Conservation (phyloP, 2,113 vertebrate genomes). For the Nannospalax galili region DNA sequence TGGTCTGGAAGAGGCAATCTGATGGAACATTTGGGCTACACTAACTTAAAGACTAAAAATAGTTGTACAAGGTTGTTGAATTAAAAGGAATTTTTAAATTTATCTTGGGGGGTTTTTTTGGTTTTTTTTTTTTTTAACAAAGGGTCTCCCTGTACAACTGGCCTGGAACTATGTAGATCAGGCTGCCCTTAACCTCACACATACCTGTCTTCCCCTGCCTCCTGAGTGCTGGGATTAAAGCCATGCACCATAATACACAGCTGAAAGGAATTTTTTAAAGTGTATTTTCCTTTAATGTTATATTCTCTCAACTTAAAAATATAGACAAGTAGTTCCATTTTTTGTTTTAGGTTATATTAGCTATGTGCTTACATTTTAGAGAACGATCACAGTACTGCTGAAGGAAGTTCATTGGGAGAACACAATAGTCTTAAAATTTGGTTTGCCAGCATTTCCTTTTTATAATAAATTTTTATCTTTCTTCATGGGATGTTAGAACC, state of each 20-base stretch:
- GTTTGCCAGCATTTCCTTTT: neutral
- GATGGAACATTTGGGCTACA: neutral
- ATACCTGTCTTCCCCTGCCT: too few relatives aligned
- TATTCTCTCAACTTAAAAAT: neutral
- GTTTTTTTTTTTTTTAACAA: too few relatives aligned
- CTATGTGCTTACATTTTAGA: neutral
- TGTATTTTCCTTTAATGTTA: neutral
- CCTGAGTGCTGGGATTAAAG: too few relatives aligned
- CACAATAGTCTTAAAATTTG: neutral
- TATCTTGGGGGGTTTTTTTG: too few relatives aligned
- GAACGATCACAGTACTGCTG: neutral
- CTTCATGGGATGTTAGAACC: slow-evolving; percentile 9
- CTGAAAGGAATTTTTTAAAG: neutral
- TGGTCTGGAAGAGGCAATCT: neutral
- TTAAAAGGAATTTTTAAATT: slow-evolving; percentile 36
- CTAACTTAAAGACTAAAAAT: slow-evolving; percentile 35
- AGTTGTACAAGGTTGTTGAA: neutral
- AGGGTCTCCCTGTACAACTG: too few relatives aligned
- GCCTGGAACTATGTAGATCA: too few relatives aligned
- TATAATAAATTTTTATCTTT: neutral
- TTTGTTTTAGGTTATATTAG: slow-evolving; percentile 32
- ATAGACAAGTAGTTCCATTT: neutral
- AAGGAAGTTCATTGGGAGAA: slow-evolving; percentile 4
- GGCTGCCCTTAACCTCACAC: too few relatives aligned
- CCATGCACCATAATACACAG: too few relatives aligned